Percentiles rank a stretch among this genome's conserved stretches.
These are phyloP conservation scores for Oscheius sp. DNA, from an alignment of 1,140 invertebrate genomes.

Conservation along the genomic window DNA sequence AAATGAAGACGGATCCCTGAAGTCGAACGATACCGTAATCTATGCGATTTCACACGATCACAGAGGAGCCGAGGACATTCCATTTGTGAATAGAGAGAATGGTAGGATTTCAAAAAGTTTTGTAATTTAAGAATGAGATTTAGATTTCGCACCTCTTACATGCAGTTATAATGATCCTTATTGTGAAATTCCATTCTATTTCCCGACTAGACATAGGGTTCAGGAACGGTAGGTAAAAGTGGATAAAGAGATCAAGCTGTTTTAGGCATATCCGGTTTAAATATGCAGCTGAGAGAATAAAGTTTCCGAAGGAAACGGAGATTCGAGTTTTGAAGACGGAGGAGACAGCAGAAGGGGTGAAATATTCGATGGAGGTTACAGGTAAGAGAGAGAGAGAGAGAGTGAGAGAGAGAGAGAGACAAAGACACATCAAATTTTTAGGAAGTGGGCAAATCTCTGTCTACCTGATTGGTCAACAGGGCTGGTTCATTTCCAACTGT, in stretches of 20 bases:
- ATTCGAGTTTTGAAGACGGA: constrained; percentile 12
- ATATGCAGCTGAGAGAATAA: constrained; percentile 14
- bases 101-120: constrained; percentile 3
- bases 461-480: constrained; percentile 23
- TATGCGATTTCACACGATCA: constrained; percentile 39
- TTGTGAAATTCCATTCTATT: constrained; percentile 40
- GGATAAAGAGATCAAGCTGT: not conserved
- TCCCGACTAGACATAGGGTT: constrained; percentile 28
- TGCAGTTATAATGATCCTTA: constrained; percentile 20
- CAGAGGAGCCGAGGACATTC: constrained; percentile 41
- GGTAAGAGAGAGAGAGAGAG: constrained; percentile 21
- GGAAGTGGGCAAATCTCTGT: constrained; percentile 39
- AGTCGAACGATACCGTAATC: constrained; percentile 25
- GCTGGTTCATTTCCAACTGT: constrained; percentile 24
- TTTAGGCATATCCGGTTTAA: constrained; percentile 33
- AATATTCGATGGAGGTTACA: constrained; percentile 26
- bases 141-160: not conserved
- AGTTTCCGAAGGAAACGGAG: constrained; percentile 19
- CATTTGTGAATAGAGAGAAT: constrained; percentile 38
- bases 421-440: constrained; percentile 26
- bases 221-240: not conserved
- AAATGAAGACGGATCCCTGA: constrained; percentile 20
- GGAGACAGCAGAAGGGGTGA: constrained; percentile 13
- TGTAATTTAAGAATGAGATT: not conserved
- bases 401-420: not conserved